These are phyloP conservation scores for Melieria picta DNA, from an alignment of 2,888 invertebrate genomes.

Conservation along the genomic window DNA sequence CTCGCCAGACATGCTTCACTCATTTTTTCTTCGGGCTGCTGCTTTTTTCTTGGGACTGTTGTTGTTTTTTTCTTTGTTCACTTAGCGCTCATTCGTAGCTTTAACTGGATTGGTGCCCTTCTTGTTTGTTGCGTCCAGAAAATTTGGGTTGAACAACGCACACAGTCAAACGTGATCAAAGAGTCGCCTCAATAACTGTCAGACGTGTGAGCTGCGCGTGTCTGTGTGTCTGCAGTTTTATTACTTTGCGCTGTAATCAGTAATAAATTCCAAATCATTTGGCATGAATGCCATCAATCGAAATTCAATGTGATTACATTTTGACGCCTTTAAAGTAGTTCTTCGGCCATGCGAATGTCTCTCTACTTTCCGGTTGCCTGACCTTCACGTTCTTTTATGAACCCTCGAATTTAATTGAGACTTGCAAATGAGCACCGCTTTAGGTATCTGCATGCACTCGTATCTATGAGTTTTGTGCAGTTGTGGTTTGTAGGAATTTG, in stretches of 20 bases:
- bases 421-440: too few species aligned
- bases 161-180: too few species aligned
- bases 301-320: slow-evolving; percentile 30
- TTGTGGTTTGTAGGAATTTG: background rate
- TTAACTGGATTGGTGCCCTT: too few species aligned
- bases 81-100: too few species aligned
- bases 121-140: too few species aligned
- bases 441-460: too few species aligned
- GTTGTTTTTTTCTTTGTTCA: too few species aligned
- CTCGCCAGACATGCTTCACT: slow-evolving; percentile 8
- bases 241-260: slow-evolving; percentile 24
- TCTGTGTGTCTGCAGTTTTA: background rate
- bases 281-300: slow-evolving; percentile 32
- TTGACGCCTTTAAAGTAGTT: slow-evolving; percentile 23
- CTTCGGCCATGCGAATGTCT: background rate
- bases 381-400: too few species aligned
- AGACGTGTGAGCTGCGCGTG: background rate
- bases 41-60: background rate
- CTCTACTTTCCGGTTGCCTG: background rate
- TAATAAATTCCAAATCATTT: slow-evolving; percentile 35
- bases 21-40: slow-evolving; percentile 2
- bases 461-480: background rate
- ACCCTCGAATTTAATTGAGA: too few species aligned
- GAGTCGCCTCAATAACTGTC: too few species aligned
- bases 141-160: too few species aligned